Percentiles rank a stretch among this genome's conserved stretches.
phyloP scores from a whole-genome alignment of 37 sponge, comb jelly and placozoan species.

The Diacarnus erythraeanus region DNA sequence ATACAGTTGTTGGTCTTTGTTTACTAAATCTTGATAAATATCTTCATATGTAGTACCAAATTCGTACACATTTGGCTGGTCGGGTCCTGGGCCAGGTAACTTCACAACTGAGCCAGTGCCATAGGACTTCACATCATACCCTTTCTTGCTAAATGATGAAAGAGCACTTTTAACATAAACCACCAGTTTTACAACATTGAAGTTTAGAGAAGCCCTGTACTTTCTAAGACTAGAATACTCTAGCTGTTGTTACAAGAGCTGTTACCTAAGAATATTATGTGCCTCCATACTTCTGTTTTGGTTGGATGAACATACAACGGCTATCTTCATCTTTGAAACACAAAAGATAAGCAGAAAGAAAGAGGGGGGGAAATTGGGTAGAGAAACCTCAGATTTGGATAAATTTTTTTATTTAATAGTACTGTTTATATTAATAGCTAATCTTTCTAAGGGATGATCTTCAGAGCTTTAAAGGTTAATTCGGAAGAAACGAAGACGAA shows the following conservation, averaged over 20 bases:
- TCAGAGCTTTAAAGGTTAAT: neutral
- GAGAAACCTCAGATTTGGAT: too few species aligned
- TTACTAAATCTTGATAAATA: slow-evolving; percentile 82
- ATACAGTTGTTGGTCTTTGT: slow-evolving; percentile 83
- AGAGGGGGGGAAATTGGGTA: too few species aligned
- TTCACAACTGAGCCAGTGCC: slow-evolving; percentile 92
- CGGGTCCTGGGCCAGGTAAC: slow-evolving; percentile 79
- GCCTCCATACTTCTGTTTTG: slow-evolving; percentile 99
- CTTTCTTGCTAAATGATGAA: slow-evolving; percentile 79
- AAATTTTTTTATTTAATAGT: too few species aligned
- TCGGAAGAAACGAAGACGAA: neutral
- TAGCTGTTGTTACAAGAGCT: neutral
- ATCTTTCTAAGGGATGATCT: neutral
- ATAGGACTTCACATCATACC: slow-evolving; percentile 87
- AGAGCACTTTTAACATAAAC: neutral
- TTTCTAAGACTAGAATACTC: neutral
- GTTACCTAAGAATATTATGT: slow-evolving; percentile 87
- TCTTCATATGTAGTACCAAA: slow-evolving; percentile 91
- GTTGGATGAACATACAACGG: slow-evolving; percentile 99
- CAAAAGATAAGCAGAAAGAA: neutral
- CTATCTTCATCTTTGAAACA: slow-evolving; percentile 50
- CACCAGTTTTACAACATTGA: slow-evolving; percentile 1
- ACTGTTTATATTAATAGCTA: neutral
- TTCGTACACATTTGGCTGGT: slow-evolving; percentile 86
- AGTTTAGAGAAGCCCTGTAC: neutral